These are phyloP conservation scores for Lucinisca nassula DNA, from an alignment of 2,888 invertebrate species.

Conservation along the genomic window DNA sequence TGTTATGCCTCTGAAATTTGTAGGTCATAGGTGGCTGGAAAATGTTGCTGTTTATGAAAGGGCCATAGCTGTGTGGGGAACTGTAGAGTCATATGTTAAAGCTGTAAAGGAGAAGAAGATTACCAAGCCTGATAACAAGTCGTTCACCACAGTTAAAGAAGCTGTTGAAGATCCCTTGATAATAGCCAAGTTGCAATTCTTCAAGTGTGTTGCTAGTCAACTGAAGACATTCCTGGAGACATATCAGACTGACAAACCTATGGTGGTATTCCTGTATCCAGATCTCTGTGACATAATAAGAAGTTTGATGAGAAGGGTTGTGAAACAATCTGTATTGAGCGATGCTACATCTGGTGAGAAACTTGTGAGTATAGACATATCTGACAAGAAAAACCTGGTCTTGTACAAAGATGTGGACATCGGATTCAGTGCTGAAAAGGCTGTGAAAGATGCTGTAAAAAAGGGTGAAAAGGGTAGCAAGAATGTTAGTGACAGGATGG, in stretches of 20 bases:
- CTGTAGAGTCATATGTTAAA: slow-evolving; percentile 54
- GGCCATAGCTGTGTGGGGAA: slow-evolving; percentile 42
- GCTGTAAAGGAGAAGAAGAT: slow-evolving; percentile 45
- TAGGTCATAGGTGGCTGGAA: slow-evolving; percentile 68
- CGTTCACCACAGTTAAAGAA: slow-evolving; percentile 27
- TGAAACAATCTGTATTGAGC: slow-evolving; percentile 37
- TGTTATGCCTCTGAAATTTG: slow-evolving; percentile 80
- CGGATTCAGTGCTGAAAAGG: slow-evolving; percentile 50
- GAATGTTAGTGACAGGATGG: slow-evolving; percentile 11
- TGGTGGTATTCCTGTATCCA: slow-evolving; percentile 48
- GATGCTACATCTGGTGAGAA: slow-evolving; percentile 16
- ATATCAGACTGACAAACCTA: slow-evolving; percentile 58
- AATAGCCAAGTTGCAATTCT: slow-evolving; percentile 54
- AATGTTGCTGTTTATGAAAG: slow-evolving; percentile 65
- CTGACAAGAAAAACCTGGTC: neutral
- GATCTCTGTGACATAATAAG: slow-evolving; percentile 41
- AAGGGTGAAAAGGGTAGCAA: slow-evolving; percentile 1
- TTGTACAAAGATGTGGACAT: slow-evolving; percentile 48
- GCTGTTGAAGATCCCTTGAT: slow-evolving; percentile 49
- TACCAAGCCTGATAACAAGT: slow-evolving; percentile 47
- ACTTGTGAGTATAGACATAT: slow-evolving; percentile 36
- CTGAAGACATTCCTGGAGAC: slow-evolving; percentile 52
- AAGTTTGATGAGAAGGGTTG: slow-evolving; percentile 46
- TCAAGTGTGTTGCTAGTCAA: slow-evolving; percentile 40
- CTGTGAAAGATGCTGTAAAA: slow-evolving; percentile 39